phyloP scores from a whole-genome alignment of 2,113 vertebrate genomes.

The Eubucco bourcierii region DNA sequence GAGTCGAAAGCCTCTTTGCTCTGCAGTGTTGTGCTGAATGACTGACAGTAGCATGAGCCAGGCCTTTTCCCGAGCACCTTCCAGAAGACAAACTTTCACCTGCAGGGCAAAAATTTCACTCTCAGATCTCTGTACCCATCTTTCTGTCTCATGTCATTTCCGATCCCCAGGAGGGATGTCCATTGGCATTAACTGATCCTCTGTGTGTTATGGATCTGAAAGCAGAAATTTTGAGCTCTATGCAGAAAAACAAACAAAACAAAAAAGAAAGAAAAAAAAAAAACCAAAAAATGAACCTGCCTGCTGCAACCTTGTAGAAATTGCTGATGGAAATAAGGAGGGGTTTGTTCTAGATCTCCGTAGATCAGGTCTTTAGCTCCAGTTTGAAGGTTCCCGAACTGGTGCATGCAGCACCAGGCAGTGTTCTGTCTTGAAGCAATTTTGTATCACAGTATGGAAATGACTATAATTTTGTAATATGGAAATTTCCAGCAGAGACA shows the following conservation, averaged over 20 bases:
- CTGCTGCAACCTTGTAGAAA: not conserved
- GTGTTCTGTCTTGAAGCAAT: not conserved
- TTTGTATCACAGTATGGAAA: not conserved
- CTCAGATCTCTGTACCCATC: not conserved
- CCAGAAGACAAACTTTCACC: not conserved
- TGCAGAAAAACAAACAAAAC: not conserved
- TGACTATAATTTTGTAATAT: not conserved
- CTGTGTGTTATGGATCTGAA: not conserved
- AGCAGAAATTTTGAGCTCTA: not conserved
- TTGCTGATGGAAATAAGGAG: not conserved
- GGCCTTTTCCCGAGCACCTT: not conserved
- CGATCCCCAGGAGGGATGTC: not conserved
- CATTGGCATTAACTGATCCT: not conserved
- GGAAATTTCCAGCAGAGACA: not conserved
- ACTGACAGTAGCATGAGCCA: not conserved
- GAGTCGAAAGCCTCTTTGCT: not conserved
- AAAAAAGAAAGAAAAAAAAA: not conserved
- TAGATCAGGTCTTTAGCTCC: not conserved
- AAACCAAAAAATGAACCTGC: not conserved
- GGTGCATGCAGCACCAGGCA: not conserved
- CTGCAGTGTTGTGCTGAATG: not conserved
- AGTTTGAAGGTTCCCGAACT: not conserved
- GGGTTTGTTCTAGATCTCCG: not conserved
- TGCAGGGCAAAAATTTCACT: fast-evolving
- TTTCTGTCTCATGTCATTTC: not conserved